Base-by-base conservation (phyloP, 2,113 vertebrate genomes). In the Kryptolebias marmoratus region DNA sequence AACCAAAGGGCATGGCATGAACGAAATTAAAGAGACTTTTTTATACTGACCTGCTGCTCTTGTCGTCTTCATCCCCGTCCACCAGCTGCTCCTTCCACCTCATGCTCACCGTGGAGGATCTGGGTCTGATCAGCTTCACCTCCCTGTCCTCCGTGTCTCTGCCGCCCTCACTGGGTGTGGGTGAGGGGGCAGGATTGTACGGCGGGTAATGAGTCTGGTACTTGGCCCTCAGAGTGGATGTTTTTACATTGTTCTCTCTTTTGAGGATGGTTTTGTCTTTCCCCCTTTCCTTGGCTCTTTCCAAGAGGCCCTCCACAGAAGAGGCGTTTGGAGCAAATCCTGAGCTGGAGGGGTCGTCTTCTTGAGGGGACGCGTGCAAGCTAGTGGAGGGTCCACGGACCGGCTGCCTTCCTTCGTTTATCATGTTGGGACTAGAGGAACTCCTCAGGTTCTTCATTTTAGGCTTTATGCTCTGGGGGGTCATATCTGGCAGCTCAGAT, bases 81-180 rank as follows among this genome's bases (percentile, higher is more conserved):
- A 93, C 91, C 22, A 87, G 73, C 75, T 89, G 87, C 75, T 93
- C 91, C 39, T 58, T 90, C 91, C 90, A 88, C 62, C 76, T 85
- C 45, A 77, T 22, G 68, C 80, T 90, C 53, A 88, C 82, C 0
- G 72, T 79, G 32, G 57, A 72, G 1, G 68, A 73, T 42, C 63
- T 67, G 69, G 54, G 63, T 71, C 84, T 78, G 57, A 66, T 54
- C 12, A 86, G 50, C 55, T 68, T 71, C 80, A 87, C 80, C 70
- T 89, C 87, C 57, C 89, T 85, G 75, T 57, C 79, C 14, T 88
- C 91, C 1, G 58, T 42, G 22, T 89, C 80, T 71, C 71, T 71
- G 31, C 91, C 90, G 64, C 39, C 82, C 14, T 91, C 88, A 30
- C 77, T 88, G 63, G 68, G 73, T 0, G 79, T 80, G 0, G 56